Evolutionary conservation across 2,888 invertebrate species (phyloP), one percentile per base, ranked within the genome.

Genomic region (Lithophane leautieri): DNA sequence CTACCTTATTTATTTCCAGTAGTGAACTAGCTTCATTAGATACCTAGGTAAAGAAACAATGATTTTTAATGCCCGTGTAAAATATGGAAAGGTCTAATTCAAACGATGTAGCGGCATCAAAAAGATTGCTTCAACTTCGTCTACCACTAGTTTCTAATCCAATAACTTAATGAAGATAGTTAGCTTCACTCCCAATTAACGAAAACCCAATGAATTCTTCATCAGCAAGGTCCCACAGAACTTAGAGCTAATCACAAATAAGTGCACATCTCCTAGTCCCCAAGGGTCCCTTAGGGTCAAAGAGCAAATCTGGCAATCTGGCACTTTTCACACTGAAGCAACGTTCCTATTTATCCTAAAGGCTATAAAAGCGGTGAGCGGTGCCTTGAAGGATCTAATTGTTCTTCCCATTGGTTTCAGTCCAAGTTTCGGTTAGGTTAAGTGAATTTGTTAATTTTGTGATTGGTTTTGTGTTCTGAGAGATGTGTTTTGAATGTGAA

Each of bases 401-500:
- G 68, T 70, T 79, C 34, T 70, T 77, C 66, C 70, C 56, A 75
- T 76, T 79, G 67, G 77, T 84, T 72, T 70, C 70, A 66, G 63
- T 78, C 40, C 50, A 69, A 79, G 54, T 75, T 74, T 76, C 68
- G 71, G 70, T 69, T 81, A 76, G 58, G 54, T 62, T 71, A 82
- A 81, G 83, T 81, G 85, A 83, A 73, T 83, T 82, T 78, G 74
- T 75, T 82, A 78, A 83, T 82, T 63, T 70, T 40, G 69, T 65
- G 74, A 85, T 75, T 66, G 73, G 68, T 70, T 73, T 62, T 4
- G 50, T 63, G 25, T 44, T n/a, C 14, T 84, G 68, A 81, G 65
- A 65, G 40, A 81, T 81, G 34, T 75, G 34, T 73, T 76, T 65
- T 68, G 54, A 14, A 16, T 61, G 68, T 69, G 54, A 34, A 65